Evolutionary conservation across 2,113 vertebrate genomes (phyloP).

Genomic region (Triplophysa tibetana): DNA sequence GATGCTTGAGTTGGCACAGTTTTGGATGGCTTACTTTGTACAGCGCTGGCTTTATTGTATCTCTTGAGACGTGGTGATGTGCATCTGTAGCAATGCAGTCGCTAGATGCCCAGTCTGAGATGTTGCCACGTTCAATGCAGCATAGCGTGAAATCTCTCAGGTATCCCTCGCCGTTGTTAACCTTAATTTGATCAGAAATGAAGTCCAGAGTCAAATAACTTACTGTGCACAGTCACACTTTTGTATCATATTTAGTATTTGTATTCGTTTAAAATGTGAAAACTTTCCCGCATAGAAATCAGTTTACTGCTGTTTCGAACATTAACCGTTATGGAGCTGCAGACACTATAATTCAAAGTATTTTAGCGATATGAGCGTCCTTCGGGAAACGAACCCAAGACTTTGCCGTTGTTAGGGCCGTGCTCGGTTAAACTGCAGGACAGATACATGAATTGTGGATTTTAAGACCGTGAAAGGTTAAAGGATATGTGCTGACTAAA

Average conservation of each 20-base stretch:
- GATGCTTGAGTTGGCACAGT: conserved; percentile 33
- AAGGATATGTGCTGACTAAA: background rate
- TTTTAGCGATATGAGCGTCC: background rate
- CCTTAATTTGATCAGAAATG: conserved; percentile 24
- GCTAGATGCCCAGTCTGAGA: background rate
- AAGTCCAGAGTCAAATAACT: conserved; percentile 6
- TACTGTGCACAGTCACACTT: background rate
- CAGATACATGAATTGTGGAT: background rate
- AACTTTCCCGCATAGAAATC: too few relatives aligned
- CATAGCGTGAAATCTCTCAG: conserved; percentile 12
- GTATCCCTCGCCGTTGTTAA: background rate
- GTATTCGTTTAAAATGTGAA: background rate
- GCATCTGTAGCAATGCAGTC: background rate
- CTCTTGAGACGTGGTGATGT: conserved; percentile 1
- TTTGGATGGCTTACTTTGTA: conserved; percentile 20
- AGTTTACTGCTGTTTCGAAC: too few relatives aligned
- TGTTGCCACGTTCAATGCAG: background rate
- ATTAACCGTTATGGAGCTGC: too few relatives aligned
- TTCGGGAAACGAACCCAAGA: too few relatives aligned
- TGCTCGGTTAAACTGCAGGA: too few relatives aligned
- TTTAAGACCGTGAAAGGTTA: background rate
- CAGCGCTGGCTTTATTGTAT: conserved; percentile 28
- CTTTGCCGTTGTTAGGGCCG: too few relatives aligned
- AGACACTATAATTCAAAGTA: too few relatives aligned
- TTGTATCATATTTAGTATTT: background rate